These are phyloP conservation scores for Spialia ferax DNA, from an alignment of 2,888 invertebrate genomes.

Conservation along the genomic window DNA sequence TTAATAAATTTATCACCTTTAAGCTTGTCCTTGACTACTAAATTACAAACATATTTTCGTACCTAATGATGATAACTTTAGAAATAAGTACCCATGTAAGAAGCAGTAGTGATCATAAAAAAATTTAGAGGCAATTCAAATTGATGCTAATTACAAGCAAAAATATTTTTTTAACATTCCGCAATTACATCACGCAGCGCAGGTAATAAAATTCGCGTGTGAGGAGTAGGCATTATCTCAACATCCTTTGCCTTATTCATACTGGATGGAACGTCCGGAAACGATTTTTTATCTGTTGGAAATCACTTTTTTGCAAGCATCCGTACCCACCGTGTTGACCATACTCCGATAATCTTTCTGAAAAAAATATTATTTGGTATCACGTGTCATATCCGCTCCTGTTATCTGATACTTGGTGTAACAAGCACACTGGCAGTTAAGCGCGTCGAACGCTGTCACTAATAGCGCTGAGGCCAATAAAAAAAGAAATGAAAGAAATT, in stretches of 20 bases:
- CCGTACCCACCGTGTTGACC: conserved; percentile 50
- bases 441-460: conserved; percentile 37
- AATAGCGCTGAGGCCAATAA: conserved; percentile 35
- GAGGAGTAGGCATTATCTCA: conserved; percentile 24
- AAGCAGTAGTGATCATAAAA: background rate
- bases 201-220: conserved; percentile 31
- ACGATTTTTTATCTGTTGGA: conserved; percentile 57
- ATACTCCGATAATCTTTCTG: conserved; percentile 47
- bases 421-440: conserved; percentile 34
- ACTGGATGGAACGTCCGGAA: conserved; percentile 52
- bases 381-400: conserved; percentile 62
- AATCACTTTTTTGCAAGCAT: conserved; percentile 60
- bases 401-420: conserved; percentile 47
- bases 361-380: conserved; percentile 52
- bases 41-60: background rate
- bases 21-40: conserved; percentile 1
- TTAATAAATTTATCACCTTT: background rate
- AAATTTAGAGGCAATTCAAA: conserved; percentile 8
- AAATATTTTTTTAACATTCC: conserved; percentile 10
- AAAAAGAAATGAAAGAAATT: conserved; percentile 35
- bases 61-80: background rate
- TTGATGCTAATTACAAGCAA: conserved; percentile 14
- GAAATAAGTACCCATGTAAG: no score
- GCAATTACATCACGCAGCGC: conserved; percentile 30
- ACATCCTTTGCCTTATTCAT: conserved; percentile 38